A percentile compares a stretch with the other conserved stretches of the same genome.
These are phyloP conservation scores for Clarias gariepinus DNA, from an alignment of 2,113 vertebrate genomes.

Conservation along the genomic window DNA sequence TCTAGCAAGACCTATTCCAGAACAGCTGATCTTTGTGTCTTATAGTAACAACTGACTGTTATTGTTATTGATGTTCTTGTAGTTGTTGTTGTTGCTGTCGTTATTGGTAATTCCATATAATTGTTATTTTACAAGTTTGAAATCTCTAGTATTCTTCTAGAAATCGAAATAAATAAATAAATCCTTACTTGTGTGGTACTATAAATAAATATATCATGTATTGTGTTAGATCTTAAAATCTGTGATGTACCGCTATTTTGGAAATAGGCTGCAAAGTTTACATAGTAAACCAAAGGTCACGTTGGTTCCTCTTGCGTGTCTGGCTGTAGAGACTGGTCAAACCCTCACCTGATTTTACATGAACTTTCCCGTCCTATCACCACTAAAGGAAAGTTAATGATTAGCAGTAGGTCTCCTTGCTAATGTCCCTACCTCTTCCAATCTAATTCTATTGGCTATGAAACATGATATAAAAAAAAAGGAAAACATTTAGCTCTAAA, in stretches of 20 bases:
- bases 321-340: conserved; percentile 56
- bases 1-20: too few relatives aligned
- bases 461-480: neutral
- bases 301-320: conserved; percentile 60
- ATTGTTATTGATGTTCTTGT: too few relatives aligned
- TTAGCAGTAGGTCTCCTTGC: neutral
- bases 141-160: too few relatives aligned
- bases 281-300: conserved; percentile 68
- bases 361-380: conserved; percentile 69
- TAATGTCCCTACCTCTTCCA: neutral
- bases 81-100: too few relatives aligned
- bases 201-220: too few relatives aligned
- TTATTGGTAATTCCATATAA: too few relatives aligned
- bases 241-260: neutral
- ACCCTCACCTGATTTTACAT: conserved; percentile 66
- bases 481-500: neutral
- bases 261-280: conserved; percentile 41
- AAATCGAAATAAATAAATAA: too few relatives aligned
- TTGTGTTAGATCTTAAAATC: neutral
- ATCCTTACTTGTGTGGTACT: neutral
- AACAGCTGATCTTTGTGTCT: too few relatives aligned
- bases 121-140: too few relatives aligned
- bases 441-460: neutral
- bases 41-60: too few relatives aligned
- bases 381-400: conserved; percentile 40